Evolutionary conservation across 1,140 invertebrate genomes (phyloP).

Genomic region (Contarinia nasturtii): DNA sequence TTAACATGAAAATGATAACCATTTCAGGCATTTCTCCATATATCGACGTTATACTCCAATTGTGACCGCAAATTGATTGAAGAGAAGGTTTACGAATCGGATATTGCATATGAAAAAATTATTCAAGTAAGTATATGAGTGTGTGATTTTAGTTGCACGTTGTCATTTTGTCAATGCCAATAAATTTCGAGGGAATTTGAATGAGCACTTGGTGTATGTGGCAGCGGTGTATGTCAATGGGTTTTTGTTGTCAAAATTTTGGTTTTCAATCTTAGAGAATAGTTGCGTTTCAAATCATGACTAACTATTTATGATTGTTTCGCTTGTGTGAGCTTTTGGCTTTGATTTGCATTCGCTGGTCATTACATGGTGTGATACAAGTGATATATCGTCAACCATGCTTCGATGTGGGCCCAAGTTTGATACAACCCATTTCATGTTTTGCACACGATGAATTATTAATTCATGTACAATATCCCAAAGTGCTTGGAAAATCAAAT

Average conservation of each 20-base stretch:
- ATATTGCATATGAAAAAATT: constrained; percentile 26
- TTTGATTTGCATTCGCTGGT: constrained; percentile 1
- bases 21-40: constrained; percentile 34
- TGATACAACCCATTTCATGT: not conserved
- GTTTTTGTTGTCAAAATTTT: not conserved
- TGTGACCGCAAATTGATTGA: constrained; percentile 31
- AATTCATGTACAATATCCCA: not conserved
- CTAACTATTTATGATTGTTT: too few relatives aligned
- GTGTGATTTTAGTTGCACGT: not conserved
- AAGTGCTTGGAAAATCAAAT: too few relatives aligned
- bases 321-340: not conserved
- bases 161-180: not conserved
- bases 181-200: not conserved
- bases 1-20: too few relatives aligned
- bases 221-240: too few relatives aligned
- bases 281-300: too few relatives aligned
- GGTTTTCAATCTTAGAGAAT: not conserved
- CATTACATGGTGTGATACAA: not conserved
- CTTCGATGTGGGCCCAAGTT: not conserved
- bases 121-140: constrained; percentile 23
- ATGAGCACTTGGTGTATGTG: not conserved
- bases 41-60: constrained; percentile 47
- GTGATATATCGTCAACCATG: not conserved
- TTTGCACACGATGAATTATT: not conserved
- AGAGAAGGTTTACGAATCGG: constrained; percentile 32